Evolutionary conservation across 2,797 vertebrate species (phyloP).

Genomic region (Mus spretus): DNA sequence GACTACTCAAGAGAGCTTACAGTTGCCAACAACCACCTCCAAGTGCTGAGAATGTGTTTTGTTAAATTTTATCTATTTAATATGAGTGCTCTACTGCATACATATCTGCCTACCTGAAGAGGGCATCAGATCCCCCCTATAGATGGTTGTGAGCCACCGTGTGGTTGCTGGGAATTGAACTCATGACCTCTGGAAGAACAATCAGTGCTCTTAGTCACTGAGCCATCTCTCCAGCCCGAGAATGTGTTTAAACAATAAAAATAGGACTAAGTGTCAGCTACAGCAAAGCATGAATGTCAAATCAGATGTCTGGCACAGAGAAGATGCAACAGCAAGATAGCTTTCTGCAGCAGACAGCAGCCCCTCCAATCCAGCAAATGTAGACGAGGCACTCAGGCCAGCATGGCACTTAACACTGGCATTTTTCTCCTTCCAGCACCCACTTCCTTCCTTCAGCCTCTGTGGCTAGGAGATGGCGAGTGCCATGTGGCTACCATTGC

Average conservation of each 20-base stretch:
- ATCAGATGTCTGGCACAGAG: neutral
- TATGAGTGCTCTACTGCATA: too few species aligned
- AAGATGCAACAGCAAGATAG: neutral
- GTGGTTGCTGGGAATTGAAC: too few species aligned
- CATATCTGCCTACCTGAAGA: too few species aligned
- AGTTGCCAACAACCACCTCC: neutral
- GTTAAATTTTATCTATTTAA: too few species aligned
- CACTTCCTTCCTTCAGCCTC: neutral
- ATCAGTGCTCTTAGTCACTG: too few species aligned
- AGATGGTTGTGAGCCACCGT: too few species aligned
- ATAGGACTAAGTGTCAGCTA: neutral
- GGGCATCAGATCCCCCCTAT: too few species aligned
- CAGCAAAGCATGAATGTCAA: neutral
- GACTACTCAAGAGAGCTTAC: neutral
- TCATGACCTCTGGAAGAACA: too few species aligned
- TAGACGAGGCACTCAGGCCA: neutral
- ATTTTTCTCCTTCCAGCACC: neutral
- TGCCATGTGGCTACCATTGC: neutral
- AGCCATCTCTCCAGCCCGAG: neutral
- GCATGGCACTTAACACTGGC: neutral
- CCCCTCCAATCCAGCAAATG: neutral
- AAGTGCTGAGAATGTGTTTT: neutral
- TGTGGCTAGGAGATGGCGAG: neutral
- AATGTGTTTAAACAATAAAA: conserved; percentile 32
- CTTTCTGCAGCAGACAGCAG: neutral